Evolutionary conservation across 2,888 invertebrate species (phyloP), one percentile per base, ranked within the genome.

Genomic region (Meta bourneti): DNA sequence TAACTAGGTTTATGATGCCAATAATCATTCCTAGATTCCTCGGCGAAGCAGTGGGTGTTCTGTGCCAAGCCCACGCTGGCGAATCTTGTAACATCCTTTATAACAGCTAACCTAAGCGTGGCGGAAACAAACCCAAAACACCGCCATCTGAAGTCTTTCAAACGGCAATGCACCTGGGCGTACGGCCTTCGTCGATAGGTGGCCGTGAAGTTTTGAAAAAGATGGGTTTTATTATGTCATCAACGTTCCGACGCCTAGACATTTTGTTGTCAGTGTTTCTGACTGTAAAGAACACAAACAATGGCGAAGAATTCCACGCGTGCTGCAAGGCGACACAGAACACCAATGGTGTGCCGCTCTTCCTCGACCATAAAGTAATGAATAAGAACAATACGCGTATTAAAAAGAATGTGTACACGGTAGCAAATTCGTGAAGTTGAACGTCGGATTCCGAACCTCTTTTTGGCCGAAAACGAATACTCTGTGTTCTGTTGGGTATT

Each of bases 221-320:
- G 81, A 89, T 83, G 77, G 48, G 61, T 77, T 90, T 79, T 81
- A 54, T 91, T 91, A 82, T 90, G 82, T 82, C 86, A 91, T 34
- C 71, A 84, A 34, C 20, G 80, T 71, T 83, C 61, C 69, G 74
- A 77, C 89, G 72, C 78, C 78, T 79, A 72, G 54, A 34, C 54
- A 84, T 16, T 85, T 74, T 49, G 34, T 34, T 48, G 75, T 49
- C 54, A 49, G 49, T 75, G 20, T 61, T 84, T 48, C 20, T 83
- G 20, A 54, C 49, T 78, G 34, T 71, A 6, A 16, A 51, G 71
- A 51, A 72, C 34, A 71, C 49, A 82, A 81, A 71, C 86, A 82
- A 79, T 84, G 54, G 49, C 6, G 16, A 7, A 34, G 52, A 49
- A 83, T 72, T 83, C 52, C 51, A 48, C 52, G n/a, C 34, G 34